Base-by-base conservation (phyloP, 92 coral and sea anemone species). In the Montipora capitata region DNA sequence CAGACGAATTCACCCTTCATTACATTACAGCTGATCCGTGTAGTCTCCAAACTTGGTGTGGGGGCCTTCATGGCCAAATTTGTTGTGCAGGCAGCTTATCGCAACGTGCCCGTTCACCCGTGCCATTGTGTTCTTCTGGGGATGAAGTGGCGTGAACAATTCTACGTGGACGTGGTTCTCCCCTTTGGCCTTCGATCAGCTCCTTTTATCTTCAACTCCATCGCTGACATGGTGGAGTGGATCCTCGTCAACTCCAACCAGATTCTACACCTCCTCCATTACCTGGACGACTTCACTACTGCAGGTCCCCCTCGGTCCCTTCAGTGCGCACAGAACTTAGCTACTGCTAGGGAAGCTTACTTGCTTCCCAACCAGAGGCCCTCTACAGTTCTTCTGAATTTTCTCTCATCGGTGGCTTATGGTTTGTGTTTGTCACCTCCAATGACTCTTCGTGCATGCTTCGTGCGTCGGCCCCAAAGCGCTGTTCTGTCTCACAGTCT, bases 181-280 rank as follows among this genome's bases (percentile, higher is more conserved):
- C 89, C 90, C 0, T 90, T 90, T 40, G 86, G 86, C 10, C 87
- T 90, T 3, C 56, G 86, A 35, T 89, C 92, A 0, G 94, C 94
- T 59, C 93, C 86, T 0, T 93, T 44, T 59, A 92, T 92, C 38
- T 83, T 92, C 52, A 80, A 92, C 65, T 63, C 86, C 0, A 43
- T 88, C 0, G 92, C 92, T 0, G 40, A 80, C 1, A 56, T 77
- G 82, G 89, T 83, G 15, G 79, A 92, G 39, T 89, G 96, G 96
- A 93, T 86, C 57, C 44, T 93, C 3, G 1, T 51, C 12, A 54
- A 85, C 44, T 82, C 69, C 69, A 72, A 93, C 45, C 12, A 59
- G 1, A 44, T 90, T 2, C 15, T 74, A 7, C 40, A 52, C 7
- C 10, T 90, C 7, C 10, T 90, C 35, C 94, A 93, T 41, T 85